Evolutionary conservation across 2,113 vertebrate species (phyloP).

Genomic region (Lamprologus ornatipinnis): DNA sequence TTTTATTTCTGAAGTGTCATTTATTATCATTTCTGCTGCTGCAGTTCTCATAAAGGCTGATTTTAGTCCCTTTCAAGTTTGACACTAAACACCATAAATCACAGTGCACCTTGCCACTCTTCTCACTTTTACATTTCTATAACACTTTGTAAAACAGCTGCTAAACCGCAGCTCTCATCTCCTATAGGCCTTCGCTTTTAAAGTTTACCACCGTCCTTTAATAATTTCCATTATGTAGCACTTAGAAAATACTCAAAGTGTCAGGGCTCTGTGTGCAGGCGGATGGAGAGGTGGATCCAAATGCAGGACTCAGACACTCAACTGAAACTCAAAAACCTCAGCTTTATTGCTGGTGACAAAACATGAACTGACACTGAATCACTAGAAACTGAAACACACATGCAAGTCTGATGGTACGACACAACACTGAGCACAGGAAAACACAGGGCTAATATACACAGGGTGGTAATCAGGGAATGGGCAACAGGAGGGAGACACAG

Average conservation of each 20-base stretch:
- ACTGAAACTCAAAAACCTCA: not conserved
- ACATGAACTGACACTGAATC: not conserved
- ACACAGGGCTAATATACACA: not conserved
- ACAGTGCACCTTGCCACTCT: not conserved
- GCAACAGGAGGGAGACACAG: not conserved
- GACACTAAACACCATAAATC: slow-evolving; percentile 41
- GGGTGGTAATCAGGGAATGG: not conserved
- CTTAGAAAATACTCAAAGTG: not conserved
- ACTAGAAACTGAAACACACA: not conserved
- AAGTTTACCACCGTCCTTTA: not conserved
- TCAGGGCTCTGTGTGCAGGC: not conserved
- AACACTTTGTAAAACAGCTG: not conserved
- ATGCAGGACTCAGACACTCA: not conserved
- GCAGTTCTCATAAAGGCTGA: not conserved
- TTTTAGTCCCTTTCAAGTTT: slow-evolving; percentile 7
- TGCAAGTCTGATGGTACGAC: accelerated
- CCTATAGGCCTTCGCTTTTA: not conserved
- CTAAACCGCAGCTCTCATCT: not conserved
- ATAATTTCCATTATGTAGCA: not conserved
- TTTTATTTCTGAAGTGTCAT: not conserved
- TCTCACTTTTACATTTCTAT: not conserved
- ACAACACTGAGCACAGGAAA: accelerated
- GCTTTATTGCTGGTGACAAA: not conserved
- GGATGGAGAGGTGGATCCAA: not conserved
- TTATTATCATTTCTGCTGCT: slow-evolving; percentile 9